Percentiles rank a stretch among this genome's conserved stretches.
Evolutionary conservation across 2,888 invertebrate genomes (phyloP).

Genomic region (Hemaris fuciformis): DNA sequence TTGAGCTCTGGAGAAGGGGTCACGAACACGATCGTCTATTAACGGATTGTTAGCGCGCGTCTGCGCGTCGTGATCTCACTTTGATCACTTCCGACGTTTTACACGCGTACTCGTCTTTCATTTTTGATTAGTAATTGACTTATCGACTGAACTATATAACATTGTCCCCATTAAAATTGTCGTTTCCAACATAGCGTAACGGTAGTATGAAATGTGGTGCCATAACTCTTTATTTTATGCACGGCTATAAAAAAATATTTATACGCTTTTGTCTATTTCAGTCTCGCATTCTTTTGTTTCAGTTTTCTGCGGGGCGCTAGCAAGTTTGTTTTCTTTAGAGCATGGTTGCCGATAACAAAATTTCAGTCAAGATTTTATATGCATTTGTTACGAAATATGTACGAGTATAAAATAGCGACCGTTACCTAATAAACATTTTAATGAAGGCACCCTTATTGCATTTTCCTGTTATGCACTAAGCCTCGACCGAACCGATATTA

Average conservation of each 20-base stretch:
- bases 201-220: neutral
- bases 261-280: neutral
- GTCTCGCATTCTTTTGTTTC: neutral
- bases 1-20: slow-evolving; percentile 59
- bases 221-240: neutral
- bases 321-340: neutral
- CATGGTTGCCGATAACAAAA: neutral
- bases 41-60: slow-evolving; percentile 71
- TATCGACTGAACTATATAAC: neutral
- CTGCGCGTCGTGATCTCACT: slow-evolving; percentile 64
- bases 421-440: neutral
- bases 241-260: neutral
- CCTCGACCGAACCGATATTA: neutral
- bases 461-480: neutral
- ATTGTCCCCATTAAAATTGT: neutral
- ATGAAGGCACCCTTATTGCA: neutral
- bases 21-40: slow-evolving; percentile 73
- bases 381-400: neutral
- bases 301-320: neutral
- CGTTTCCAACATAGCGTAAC: neutral
- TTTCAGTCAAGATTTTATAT: too few relatives aligned
- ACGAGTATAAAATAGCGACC: neutral
- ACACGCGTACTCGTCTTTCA: slow-evolving; percentile 22
- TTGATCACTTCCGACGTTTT: slow-evolving; percentile 71
- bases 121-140: neutral